phyloP scores from a whole-genome alignment of 2,797 vertebrate genomes.

The Molossus molossus region DNA sequence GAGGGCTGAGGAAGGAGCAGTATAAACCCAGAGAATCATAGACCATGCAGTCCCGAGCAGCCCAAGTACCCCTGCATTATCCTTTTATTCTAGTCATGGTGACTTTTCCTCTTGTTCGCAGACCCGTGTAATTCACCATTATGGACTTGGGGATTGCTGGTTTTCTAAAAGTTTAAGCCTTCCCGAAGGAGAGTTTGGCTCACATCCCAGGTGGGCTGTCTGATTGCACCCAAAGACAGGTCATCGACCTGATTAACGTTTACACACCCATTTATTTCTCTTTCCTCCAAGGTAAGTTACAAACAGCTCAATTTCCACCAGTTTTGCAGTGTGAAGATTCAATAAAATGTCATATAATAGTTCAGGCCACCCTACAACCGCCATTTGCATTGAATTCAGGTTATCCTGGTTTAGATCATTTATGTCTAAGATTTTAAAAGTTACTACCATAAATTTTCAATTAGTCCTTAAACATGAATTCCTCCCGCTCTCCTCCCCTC shows the following conservation, averaged over 20 bases:
- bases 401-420: slow-evolving; percentile 55
- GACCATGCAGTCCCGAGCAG: not conserved
- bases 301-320: slow-evolving; percentile 73
- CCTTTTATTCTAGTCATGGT: slow-evolving; percentile 53
- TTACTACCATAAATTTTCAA: slow-evolving; percentile 29
- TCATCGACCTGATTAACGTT: not conserved
- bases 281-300: slow-evolving; percentile 67
- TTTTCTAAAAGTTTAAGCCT: slow-evolving; percentile 3
- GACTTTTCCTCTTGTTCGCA: slow-evolving; percentile 42
- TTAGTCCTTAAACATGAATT: slow-evolving; percentile 62
- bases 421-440: slow-evolving; percentile 63
- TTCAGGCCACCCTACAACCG: not conserved
- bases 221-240: slow-evolving; percentile 13
- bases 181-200: slow-evolving; percentile 33
- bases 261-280: slow-evolving; percentile 61
- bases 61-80: not conserved
- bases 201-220: not conserved
- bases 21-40: slow-evolving; percentile 62
- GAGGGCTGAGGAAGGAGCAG: slow-evolving; percentile 68
- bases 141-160: not conserved
- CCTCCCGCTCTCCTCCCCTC: not conserved
- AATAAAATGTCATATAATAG: not conserved
- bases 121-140: slow-evolving; percentile 56
- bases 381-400: not conserved
- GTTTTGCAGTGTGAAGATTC: slow-evolving; percentile 48